phyloP scores from a whole-genome alignment of 1,140 invertebrate species.

The Zaprionus davidi region DNA sequence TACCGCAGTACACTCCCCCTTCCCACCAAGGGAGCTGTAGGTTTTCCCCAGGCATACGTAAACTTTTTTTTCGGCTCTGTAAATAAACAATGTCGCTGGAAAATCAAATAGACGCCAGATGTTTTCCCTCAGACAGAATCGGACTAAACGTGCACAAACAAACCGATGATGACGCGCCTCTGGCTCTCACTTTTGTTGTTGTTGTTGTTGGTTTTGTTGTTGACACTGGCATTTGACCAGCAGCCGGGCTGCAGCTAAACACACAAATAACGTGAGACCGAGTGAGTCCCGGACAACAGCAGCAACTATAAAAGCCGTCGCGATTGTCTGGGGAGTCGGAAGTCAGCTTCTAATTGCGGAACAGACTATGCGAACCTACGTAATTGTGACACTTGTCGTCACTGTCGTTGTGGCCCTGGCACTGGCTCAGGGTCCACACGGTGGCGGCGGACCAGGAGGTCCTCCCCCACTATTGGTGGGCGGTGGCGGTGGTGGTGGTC shows the following conservation, averaged over 20 bases:
- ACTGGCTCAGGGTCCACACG: slow-evolving; percentile 39
- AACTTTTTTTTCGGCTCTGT: neutral
- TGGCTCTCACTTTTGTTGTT: neutral
- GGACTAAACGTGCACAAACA: slow-evolving; percentile 3
- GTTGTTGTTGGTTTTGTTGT: neutral
- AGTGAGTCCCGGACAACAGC: neutral
- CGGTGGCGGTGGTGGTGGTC: neutral
- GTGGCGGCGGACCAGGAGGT: neutral
- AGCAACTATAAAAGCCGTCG: slow-evolving; percentile 50
- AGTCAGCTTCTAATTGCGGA: slow-evolving; percentile 35
- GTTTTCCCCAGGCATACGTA: neutral
- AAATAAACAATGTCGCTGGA: slow-evolving; percentile 24
- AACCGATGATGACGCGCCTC: slow-evolving; percentile 9
- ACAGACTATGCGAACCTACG: slow-evolving; percentile 46
- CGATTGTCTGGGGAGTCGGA: neutral
- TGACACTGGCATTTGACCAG: neutral
- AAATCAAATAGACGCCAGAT: slow-evolving; percentile 27
- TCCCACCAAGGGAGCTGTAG: neutral
- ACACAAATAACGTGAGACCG: slow-evolving; percentile 27
- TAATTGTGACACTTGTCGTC: slow-evolving; percentile 41
- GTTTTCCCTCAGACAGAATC: slow-evolving; percentile 9
- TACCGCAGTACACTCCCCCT: neutral
- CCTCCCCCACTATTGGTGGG: neutral
- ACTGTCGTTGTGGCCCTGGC: slow-evolving; percentile 55
- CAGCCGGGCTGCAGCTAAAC: slow-evolving; percentile 46